phyloP scores from a whole-genome alignment of 2,888 invertebrate species.

The Catocala sponsa region DNA sequence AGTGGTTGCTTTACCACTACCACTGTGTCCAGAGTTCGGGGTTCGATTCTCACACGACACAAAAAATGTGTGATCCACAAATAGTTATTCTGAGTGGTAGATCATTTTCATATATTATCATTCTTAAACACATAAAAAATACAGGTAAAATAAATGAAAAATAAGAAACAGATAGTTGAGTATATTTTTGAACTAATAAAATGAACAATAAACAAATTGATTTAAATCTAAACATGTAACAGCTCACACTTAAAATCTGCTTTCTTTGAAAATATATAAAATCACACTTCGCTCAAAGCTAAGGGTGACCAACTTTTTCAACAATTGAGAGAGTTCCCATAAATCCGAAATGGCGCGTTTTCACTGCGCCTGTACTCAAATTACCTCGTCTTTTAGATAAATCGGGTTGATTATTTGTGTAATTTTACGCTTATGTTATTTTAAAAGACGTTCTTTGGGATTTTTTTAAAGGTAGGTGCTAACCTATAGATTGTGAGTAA shows the following conservation, averaged over 20 bases:
- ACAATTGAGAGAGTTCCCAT: constrained; percentile 1
- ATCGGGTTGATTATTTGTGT: constrained; percentile 11
- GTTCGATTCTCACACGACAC: too few species aligned
- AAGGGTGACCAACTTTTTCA: constrained; percentile 21
- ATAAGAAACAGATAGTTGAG: too few species aligned
- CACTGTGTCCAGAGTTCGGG: too few species aligned
- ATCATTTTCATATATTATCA: too few species aligned
- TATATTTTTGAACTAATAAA: constrained; percentile 23
- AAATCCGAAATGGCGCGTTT: background rate
- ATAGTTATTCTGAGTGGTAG: too few species aligned
- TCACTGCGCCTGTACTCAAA: background rate
- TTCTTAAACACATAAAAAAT: too few species aligned
- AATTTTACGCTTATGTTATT: constrained; percentile 3
- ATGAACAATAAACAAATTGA: constrained; percentile 39
- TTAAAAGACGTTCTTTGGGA: background rate
- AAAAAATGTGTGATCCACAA: too few species aligned
- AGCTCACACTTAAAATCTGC: constrained; percentile 35
- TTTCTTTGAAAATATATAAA: constrained; percentile 44
- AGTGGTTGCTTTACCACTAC: too few species aligned
- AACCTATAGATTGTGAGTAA: too few species aligned
- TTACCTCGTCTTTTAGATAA: constrained; percentile 8
- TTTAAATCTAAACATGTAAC: constrained; percentile 47
- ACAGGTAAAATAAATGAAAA: too few species aligned
- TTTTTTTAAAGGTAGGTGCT: background rate
- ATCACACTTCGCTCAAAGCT: constrained; percentile 19